Conservation (phyloP, 2,113 vertebrate species). For the Stigmatopora argus region DNA sequence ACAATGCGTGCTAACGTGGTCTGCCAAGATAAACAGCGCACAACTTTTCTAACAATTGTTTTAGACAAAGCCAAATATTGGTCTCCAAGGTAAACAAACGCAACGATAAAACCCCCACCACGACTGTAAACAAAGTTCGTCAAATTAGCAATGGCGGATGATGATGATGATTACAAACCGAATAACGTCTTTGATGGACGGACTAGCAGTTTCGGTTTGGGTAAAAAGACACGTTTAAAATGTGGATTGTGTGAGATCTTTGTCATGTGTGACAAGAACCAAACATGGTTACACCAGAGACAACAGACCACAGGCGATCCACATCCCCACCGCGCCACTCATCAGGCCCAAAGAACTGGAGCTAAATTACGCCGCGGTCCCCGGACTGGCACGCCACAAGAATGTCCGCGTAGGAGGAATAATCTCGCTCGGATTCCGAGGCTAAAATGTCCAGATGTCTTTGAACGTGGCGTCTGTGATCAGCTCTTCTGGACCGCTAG, state of each 20-base stretch:
- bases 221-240: background rate
- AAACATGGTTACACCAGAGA: background rate
- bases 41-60: background rate
- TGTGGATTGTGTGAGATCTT: background rate
- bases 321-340: background rate
- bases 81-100: background rate
- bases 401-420: background rate
- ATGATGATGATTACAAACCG: background rate
- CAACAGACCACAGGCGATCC: background rate
- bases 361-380: background rate
- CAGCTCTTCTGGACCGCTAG: background rate
- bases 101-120: background rate
- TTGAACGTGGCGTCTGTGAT: background rate
- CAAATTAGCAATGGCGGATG: background rate
- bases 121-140: background rate
- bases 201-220: background rate
- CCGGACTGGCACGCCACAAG: background rate
- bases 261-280: conserved; percentile 4
- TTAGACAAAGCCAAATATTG: conserved; percentile 2
- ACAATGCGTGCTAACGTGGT: background rate
- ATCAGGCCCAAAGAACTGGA: background rate
- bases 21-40: background rate
- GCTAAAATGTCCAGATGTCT: background rate
- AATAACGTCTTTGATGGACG: background rate
- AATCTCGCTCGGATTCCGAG: background rate